Evolutionary conservation across 1,140 invertebrate species (phyloP), one percentile per base, ranked within the genome.

Genomic region (Procambarus virginalis): DNA sequence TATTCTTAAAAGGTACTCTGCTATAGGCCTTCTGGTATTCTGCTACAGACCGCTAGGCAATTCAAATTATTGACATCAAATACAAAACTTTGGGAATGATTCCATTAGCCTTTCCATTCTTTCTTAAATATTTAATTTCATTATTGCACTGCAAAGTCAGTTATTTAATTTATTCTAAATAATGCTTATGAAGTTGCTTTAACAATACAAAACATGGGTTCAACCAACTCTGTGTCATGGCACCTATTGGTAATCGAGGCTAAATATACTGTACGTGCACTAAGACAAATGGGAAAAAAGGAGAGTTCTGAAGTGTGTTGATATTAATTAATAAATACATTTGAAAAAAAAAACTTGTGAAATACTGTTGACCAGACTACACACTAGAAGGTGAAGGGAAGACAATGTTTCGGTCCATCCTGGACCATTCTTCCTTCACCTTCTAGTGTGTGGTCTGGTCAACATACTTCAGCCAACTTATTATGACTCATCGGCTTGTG

Each of bases 141-240:
- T 9, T 58, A 8, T 12, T 58, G 55, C 12, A 64, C 12, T 64
- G 17, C 4, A 17, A 64, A 64, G 60, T 17, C 20, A 64, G 10
- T 64, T 17, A 12, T 5, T 64, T 2, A 14, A 64, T 14, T 12
- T 64, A 17, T 20, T 64, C 4, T 4, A 45, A 64, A 48, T 83
- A 49, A 46, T 78, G 20, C 46, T 49, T 48, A 20, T 20, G 10
- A 20, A n/a, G 17, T 48, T 78, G 8, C 76, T 55, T 3, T 5
- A 46, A 49, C 22, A 55, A 49, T 48, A n/a, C 76, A 34, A 20
- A 73, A 73, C 68, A 73, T 73, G 68, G 22, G 20, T 10, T 73
- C n/a, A 34, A 73, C 20, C 68, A 73, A 73, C 68, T 34, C 68
- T 73, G 68, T 73, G 14, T 73, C 68, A 73, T 64, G 60, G 60